Conservation (phyloP, 2,888 invertebrate species). For the Dichetophora obliterata region DNA sequence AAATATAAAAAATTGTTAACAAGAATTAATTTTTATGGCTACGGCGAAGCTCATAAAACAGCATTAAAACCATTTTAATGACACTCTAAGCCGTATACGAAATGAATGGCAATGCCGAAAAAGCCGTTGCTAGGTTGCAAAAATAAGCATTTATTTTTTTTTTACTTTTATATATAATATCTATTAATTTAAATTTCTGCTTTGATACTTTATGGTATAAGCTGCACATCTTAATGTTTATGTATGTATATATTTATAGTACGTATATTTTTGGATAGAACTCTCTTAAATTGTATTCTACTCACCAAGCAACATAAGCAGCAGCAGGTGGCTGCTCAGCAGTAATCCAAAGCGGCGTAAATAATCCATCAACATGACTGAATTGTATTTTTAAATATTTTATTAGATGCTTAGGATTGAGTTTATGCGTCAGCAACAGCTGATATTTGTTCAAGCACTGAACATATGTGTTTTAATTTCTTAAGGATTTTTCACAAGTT, state of each 20-base stretch:
- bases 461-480: too few relatives aligned
- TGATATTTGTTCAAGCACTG: not conserved
- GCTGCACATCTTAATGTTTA: not conserved
- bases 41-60: not conserved
- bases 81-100: too few relatives aligned
- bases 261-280: not conserved
- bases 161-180: too few relatives aligned
- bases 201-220: not conserved
- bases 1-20: conserved; percentile 7
- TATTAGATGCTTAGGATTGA: not conserved
- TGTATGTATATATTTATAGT: not conserved
- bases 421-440: not conserved
- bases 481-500: too few relatives aligned
- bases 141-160: not conserved
- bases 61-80: conserved; percentile 23
- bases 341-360: conserved; percentile 58
- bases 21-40: not conserved
- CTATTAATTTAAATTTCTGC: too few relatives aligned
- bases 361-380: conserved; percentile 62
- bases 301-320: conserved; percentile 64
- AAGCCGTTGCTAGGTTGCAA: not conserved
- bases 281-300: conserved; percentile 26
- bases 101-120: too few relatives aligned
- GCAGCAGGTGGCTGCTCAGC: conserved; percentile 61
- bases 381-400: conserved; percentile 26